Percentiles rank a stretch among this genome's conserved stretches.
phyloP scores from a whole-genome alignment of 2,888 invertebrate genomes.

The Eurytoma adleriae region DNA sequence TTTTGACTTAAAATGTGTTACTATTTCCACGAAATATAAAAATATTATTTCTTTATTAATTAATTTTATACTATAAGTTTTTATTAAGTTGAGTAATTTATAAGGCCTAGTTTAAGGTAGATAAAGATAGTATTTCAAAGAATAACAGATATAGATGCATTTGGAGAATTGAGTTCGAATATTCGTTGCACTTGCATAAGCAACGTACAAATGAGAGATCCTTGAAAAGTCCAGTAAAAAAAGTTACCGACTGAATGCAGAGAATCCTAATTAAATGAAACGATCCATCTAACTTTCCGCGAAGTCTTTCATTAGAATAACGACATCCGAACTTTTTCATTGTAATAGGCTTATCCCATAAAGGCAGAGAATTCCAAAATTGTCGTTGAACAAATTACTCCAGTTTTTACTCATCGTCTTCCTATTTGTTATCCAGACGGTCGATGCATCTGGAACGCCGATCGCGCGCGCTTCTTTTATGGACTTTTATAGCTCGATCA shows the following conservation, averaged over 20 bases:
- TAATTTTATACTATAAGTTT: too few species aligned
- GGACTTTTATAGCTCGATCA: conserved; percentile 12
- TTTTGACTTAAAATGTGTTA: too few species aligned
- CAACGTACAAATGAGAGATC: too few species aligned
- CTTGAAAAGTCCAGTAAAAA: too few species aligned
- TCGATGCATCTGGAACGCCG: background rate
- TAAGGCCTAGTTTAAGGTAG: too few species aligned
- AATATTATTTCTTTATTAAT: too few species aligned
- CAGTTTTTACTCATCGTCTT: conserved; percentile 30
- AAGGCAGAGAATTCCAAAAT: conserved; percentile 37
- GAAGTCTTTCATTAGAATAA: conserved; percentile 10
- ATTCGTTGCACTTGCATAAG: too few species aligned
- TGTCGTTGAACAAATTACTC: conserved; percentile 40
- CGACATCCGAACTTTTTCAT: background rate
- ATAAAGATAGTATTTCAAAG: too few species aligned
- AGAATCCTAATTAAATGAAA: background rate
- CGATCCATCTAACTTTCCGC: background rate
- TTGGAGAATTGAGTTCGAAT: too few species aligned
- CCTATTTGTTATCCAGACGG: background rate
- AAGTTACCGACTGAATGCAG: background rate
- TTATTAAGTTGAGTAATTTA: too few species aligned
- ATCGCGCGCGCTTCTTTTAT: background rate
- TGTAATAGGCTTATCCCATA: background rate
- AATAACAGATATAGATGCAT: too few species aligned
- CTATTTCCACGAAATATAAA: too few species aligned